These are phyloP conservation scores for Pogoniulus pusillus DNA, from an alignment of 2,797 vertebrate genomes.

Conservation along the genomic window DNA sequence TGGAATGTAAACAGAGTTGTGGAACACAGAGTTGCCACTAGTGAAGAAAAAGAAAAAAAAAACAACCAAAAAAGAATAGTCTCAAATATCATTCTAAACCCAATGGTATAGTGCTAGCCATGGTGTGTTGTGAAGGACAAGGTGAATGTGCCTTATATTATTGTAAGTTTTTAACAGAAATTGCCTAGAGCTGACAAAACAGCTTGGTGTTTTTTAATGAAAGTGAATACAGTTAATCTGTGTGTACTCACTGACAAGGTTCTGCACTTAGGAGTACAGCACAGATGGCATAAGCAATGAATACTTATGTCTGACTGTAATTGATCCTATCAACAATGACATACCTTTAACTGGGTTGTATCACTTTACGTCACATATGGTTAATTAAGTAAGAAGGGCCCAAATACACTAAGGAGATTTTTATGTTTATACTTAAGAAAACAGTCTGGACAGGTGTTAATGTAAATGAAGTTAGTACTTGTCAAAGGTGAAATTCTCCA, in stretches of 20 bases:
- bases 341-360: constrained; percentile 70
- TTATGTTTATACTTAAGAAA: constrained; percentile 71
- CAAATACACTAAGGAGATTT: constrained; percentile 66
- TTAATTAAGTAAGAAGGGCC: constrained; percentile 66
- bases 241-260: constrained; percentile 58
- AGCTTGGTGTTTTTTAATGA: constrained; percentile 53
- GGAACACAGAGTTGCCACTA: not conserved
- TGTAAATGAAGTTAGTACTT: constrained; percentile 71
- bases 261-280: constrained; percentile 58
- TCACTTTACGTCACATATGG: constrained; percentile 70
- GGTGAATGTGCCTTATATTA: not conserved
- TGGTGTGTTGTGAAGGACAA: not conserved
- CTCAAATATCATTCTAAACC: not conserved
- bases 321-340: constrained; percentile 72
- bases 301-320: constrained; percentile 70
- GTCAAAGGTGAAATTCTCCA: constrained; percentile 71
- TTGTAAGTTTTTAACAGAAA: constrained; percentile 12
- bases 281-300: constrained; percentile 67
- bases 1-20: not conserved
- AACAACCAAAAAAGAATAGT: not conserved
- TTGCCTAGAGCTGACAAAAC: constrained; percentile 19
- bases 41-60: not conserved
- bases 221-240: constrained; percentile 53
- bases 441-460: constrained; percentile 73
- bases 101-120: not conserved